phyloP scores from a whole-genome alignment of 1,140 invertebrate species.

The Ceratina calcarata region DNA sequence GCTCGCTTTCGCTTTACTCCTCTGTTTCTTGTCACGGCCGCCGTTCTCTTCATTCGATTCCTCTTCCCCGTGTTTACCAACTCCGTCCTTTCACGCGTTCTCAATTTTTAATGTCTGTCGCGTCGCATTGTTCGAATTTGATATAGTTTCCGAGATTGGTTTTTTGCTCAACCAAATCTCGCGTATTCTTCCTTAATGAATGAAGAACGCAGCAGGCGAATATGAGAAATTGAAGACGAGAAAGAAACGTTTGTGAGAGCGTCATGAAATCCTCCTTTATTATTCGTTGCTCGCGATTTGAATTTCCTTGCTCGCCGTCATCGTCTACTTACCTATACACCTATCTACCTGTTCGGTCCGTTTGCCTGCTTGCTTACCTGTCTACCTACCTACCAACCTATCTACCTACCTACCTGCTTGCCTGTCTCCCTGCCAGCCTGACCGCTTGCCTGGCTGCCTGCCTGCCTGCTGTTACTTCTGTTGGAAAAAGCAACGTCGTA shows the following conservation, averaged over 20 bases:
- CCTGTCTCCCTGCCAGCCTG: neutral
- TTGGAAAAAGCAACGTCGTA: constrained; percentile 18
- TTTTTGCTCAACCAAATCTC: no score
- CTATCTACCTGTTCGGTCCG: neutral
- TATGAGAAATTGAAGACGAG: no score
- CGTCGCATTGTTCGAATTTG: neutral
- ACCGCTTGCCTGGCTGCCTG: neutral
- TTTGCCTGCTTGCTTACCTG: neutral
- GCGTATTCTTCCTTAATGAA: neutral
- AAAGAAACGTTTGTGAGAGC: no score
- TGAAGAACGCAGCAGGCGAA: neutral
- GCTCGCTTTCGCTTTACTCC: constrained; percentile 20
- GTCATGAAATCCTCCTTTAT: neutral
- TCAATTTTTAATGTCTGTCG: neutral
- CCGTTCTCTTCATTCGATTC: neutral
- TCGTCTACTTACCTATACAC: neutral
- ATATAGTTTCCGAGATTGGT: neutral
- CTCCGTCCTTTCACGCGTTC: neutral
- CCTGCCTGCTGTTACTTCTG: constrained; percentile 40
- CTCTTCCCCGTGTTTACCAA: neutral
- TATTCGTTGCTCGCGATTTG: neutral
- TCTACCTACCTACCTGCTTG: constrained; percentile 1
- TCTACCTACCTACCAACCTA: neutral
- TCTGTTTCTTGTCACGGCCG: neutral
- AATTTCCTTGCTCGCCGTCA: neutral